phyloP scores from a whole-genome alignment of 2,113 vertebrate species.

The Tonatia bakeri region DNA sequence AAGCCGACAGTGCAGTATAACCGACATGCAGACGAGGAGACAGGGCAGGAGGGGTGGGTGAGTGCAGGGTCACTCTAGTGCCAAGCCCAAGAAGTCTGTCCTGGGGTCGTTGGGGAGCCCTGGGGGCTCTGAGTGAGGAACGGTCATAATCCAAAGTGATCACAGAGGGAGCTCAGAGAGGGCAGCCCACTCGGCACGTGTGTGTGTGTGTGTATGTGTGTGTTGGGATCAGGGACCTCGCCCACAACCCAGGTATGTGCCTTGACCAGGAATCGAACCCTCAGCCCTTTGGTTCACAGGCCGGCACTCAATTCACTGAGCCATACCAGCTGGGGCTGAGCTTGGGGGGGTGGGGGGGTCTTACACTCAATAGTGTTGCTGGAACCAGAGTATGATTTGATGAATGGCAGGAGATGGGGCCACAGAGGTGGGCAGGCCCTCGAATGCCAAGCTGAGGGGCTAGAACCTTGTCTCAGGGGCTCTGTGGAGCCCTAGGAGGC shows the following conservation, averaged over 20 bases:
- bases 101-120: background rate
- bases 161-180: background rate
- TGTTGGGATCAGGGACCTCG: too few relatives aligned
- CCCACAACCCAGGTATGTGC: too few relatives aligned
- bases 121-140: background rate
- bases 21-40: background rate
- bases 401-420: accelerated
- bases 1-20: background rate
- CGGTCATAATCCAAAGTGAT: too few relatives aligned
- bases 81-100: background rate
- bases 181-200: background rate
- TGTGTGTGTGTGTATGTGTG: too few relatives aligned
- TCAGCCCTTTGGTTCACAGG: too few relatives aligned
- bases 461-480: background rate
- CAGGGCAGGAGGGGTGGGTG: background rate
- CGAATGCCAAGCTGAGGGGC: background rate
- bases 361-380: background rate
- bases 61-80: background rate
- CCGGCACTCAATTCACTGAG: too few relatives aligned
- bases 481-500: background rate
- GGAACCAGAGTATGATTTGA: background rate
- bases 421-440: background rate
- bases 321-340: too few relatives aligned
- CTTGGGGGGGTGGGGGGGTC: too few relatives aligned
- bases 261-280: too few relatives aligned